These are phyloP conservation scores for Microcebus murinus DNA, from an alignment of 2,113 vertebrate genomes.

Conservation along the genomic window DNA sequence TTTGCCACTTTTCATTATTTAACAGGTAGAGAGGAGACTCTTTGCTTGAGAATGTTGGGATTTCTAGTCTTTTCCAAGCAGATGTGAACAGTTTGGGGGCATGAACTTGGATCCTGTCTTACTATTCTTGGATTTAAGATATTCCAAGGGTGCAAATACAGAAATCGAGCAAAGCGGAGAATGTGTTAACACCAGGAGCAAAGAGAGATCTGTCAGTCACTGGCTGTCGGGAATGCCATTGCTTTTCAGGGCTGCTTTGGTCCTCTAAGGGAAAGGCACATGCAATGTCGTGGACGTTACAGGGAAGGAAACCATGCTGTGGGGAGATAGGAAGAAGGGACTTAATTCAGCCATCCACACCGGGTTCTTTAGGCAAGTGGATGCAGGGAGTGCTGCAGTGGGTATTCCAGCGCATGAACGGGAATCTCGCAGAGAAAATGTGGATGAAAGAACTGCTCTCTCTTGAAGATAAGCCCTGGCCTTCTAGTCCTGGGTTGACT, in stretches of 20 bases:
- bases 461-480: background rate
- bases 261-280: background rate
- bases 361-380: background rate
- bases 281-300: background rate
- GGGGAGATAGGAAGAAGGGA: background rate
- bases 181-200: background rate
- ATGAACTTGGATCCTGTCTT: background rate
- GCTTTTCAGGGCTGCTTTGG: background rate
- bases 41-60: background rate
- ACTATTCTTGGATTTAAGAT: background rate
- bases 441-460: background rate
- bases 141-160: background rate
- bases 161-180: background rate
- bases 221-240: background rate
- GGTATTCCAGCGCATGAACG: background rate
- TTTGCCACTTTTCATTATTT: background rate
- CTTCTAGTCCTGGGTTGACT: background rate
- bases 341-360: background rate
- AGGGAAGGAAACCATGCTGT: background rate
- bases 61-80: slow-evolving; percentile 36
- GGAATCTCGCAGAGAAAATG: background rate
- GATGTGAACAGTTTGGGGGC: background rate
- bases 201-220: background rate
- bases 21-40: background rate
- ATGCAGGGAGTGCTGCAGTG: background rate